Evolutionary conservation across 2,797 vertebrate genomes (phyloP), one percentile per base, ranked within the genome.

Genomic region (Characodon lateralis): DNA sequence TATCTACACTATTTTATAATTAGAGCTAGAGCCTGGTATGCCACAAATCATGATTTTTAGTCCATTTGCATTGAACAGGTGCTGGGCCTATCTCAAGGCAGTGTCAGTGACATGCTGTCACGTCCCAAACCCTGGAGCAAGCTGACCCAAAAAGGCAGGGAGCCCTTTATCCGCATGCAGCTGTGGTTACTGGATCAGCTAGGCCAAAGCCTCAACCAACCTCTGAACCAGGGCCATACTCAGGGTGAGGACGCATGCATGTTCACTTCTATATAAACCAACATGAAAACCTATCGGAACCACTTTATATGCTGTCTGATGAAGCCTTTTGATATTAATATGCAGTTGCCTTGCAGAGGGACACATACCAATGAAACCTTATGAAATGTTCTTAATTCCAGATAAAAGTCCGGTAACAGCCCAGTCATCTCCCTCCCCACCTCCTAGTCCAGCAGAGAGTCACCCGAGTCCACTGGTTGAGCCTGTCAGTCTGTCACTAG

Each of bases 151-250:
- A 99, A 99, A 90, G 98, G 98, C 63, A 94, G 98, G 31, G 98
- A 99, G 89, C 98, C 98, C 1, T 99, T 99, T 90, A 99, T 99
- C 88, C 97, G 98, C 66, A 99, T 99, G 98, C 98, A 99, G 94
- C 95, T 99, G 81, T 99, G 98, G 98, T 91, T 99, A 55, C 96
- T 97, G 0, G 98, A 99, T 90, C 97, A 98, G 93, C 95, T 99
- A 16, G 97, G 97, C 79, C 97, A 98, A 88, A 96, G 96, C 50
- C 94, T 96, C 81, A 93, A 77, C 91, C 97, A 96, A 85, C 83
- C 93, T 20, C 78, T 89, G 1, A 95, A 87, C 87, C 93, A 94
- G 82, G 89, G 87, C 88, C 93, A 89, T 41, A 66, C 84, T 91
- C 94, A 92, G 78, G 93, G 95, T 95, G 78, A 92, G 92, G 61